Evolutionary conservation across 2,113 vertebrate species (phyloP).

Genomic region (Noturus placidus): DNA sequence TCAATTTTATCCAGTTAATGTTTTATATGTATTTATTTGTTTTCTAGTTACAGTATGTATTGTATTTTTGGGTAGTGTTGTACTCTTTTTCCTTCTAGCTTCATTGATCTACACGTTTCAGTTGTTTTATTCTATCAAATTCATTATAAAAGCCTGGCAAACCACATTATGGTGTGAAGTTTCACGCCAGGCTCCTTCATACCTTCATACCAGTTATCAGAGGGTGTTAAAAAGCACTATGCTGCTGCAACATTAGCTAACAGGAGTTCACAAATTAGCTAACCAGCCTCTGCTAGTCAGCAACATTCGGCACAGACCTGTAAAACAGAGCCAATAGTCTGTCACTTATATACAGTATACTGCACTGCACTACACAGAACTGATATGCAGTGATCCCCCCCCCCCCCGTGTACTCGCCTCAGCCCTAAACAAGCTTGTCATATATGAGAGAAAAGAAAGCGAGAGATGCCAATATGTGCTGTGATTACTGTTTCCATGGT

Average conservation of each 20-base stretch:
- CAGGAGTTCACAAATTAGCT: neutral
- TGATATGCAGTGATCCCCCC: neutral
- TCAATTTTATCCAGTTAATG: neutral
- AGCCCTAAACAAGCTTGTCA: neutral
- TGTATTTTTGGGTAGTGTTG: neutral
- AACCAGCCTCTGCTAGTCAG: neutral
- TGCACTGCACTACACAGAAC: neutral
- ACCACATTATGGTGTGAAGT: neutral
- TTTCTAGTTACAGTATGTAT: neutral
- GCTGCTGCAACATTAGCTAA: neutral
- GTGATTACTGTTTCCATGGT: conserved; percentile 16
- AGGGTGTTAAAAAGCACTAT: neutral
- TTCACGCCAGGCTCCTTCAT: neutral
- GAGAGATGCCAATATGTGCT: neutral
- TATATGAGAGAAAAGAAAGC: neutral
- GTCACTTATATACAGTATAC: neutral
- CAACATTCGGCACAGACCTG: neutral
- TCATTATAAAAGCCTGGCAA: neutral
- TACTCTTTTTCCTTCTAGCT: too few species aligned
- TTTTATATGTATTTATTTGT: neutral
- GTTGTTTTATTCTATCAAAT: neutral
- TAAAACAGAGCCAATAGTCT: neutral
- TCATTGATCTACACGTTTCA: neutral
- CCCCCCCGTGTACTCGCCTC: neutral
- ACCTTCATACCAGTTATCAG: neutral